Percentiles rank a stretch among this genome's conserved stretches.
These are phyloP conservation scores for Acanthaster planci DNA, from an alignment of 35 echinoderm and acorn worm species.

Conservation along the genomic window DNA sequence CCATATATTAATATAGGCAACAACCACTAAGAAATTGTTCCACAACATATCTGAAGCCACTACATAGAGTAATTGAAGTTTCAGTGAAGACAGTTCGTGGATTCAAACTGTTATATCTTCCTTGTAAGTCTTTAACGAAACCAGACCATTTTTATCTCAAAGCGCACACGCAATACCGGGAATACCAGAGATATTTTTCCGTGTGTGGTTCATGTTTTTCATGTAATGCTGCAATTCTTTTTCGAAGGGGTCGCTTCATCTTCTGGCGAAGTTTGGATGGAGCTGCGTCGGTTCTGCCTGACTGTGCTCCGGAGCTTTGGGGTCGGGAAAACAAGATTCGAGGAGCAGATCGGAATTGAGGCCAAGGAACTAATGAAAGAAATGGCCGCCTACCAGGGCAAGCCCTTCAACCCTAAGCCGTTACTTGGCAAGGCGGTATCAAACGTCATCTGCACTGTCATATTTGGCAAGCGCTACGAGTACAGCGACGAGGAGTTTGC, in stretches of 20 bases:
- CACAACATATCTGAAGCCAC: no score
- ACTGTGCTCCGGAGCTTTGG: slow-evolving; percentile 24
- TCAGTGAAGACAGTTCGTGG: no score
- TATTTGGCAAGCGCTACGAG: slow-evolving; percentile 56
- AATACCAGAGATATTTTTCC: no score
- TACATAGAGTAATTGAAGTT: no score
- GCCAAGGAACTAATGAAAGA: slow-evolving; percentile 9
- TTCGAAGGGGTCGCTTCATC: slow-evolving; percentile 14
- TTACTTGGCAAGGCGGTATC: slow-evolving; percentile 40
- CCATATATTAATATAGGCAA: neutral
- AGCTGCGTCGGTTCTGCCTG: slow-evolving; percentile 33
- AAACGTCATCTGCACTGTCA: slow-evolving; percentile 55
- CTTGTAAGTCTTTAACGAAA: no score
- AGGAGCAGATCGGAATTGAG: slow-evolving; percentile 38
- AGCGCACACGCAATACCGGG: no score
- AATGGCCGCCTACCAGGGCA: neutral
- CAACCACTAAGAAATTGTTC: no score
- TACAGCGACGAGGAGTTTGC: slow-evolving; percentile 55
- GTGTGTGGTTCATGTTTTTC: no score
- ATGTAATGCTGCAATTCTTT: neutral
- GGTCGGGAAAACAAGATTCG: slow-evolving; percentile 27
- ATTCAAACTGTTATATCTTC: no score
- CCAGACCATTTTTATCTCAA: no score
- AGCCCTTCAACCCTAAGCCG: slow-evolving; percentile 20
- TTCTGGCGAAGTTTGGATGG: slow-evolving; percentile 17